Percentiles rank a stretch among this genome's conserved stretches.
Evolutionary conservation across 2,888 invertebrate species (phyloP).

Genomic region (Campoletis raptor): DNA sequence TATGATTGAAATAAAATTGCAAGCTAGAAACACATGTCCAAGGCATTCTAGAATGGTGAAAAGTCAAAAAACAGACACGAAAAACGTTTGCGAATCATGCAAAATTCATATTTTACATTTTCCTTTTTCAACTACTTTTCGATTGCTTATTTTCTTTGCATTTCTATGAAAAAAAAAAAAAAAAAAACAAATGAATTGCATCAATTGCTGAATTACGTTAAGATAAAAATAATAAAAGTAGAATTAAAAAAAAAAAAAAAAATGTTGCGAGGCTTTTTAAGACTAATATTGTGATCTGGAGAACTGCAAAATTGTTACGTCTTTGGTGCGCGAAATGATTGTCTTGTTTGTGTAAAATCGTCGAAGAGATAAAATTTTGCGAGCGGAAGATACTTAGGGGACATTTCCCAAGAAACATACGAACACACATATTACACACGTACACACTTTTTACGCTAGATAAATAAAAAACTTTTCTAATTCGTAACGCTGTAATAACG

Average conservation of each 20-base stretch:
- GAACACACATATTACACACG: background rate
- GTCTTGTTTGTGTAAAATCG: background rate
- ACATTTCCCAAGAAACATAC: conserved; percentile 6
- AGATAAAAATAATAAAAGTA: background rate
- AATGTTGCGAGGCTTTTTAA: background rate
- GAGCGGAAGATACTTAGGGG: conserved; percentile 8
- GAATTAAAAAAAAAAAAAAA: background rate
- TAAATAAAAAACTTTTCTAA: conserved; percentile 50
- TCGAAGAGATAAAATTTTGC: background rate
- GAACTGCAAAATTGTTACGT: conserved; percentile 14
- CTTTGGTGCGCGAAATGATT: conserved; percentile 10
- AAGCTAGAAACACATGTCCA: background rate
- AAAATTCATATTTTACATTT: background rate
- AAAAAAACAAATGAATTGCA: background rate
- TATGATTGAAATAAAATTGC: background rate
- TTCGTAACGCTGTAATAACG: conserved; percentile 49
- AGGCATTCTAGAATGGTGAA: background rate
- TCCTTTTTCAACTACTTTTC: conserved; percentile 11
- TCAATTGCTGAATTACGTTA: conserved; percentile 23
- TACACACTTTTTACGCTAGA: conserved; percentile 40
- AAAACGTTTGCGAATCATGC: conserved; percentile 20
- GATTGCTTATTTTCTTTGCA: conserved; percentile 4
- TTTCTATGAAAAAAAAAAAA: conserved; percentile 6
- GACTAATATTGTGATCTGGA: conserved; percentile 1
- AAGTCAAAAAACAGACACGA: background rate